Base-by-base conservation (phyloP, 1,140 invertebrate genomes). In the Eupristina koningsbergeri region DNA sequence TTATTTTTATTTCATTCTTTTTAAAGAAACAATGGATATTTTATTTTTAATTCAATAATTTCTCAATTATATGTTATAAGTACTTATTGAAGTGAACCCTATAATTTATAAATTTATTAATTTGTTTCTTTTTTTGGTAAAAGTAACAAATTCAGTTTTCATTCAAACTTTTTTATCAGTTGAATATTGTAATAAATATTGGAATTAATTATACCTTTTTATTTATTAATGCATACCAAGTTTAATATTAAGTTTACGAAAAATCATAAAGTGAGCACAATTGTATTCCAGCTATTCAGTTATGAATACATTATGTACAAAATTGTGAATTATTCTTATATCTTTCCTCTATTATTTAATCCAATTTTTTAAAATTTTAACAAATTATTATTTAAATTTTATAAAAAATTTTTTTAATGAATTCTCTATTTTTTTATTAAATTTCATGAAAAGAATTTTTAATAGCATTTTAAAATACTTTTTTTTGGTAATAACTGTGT, bases 101-200 rank as follows among this genome's bases (percentile, higher is more conserved):
- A 19, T 36, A 36, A 67, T 19, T 39, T 36, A 31, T 13, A 31
- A 19, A 34, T 36, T 67, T 39, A 36, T 15, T 34, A 64, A 64
- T 34, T 39, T 67, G 1, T 39, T 36, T 17, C 34, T 19, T 39
- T 67, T 67, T 39, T 19, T 34, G 13, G 17, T 36, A 39, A 34
- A 34, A 29, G 36, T 39, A 39, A 15, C 22, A 67, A 36, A 39
- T 67, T 39, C 19, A 67, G 36, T 67, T 67, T 67, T 67, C 34
- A 67, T 36, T 67, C 64, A 67, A 34, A 67, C 22, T 34, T 19
- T 67, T 36, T 67, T 67, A 67, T 67, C 64, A 6, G 64, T 67
- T 67, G 13, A 67, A 19, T 67, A 67, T 31, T 67, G 36, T 36
- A 36, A 36, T 67, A 67, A 67, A 67, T 64, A 64, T 64, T 29